Conservation (phyloP, 2,797 vertebrate species). For the Danio aesculapii region DNA sequence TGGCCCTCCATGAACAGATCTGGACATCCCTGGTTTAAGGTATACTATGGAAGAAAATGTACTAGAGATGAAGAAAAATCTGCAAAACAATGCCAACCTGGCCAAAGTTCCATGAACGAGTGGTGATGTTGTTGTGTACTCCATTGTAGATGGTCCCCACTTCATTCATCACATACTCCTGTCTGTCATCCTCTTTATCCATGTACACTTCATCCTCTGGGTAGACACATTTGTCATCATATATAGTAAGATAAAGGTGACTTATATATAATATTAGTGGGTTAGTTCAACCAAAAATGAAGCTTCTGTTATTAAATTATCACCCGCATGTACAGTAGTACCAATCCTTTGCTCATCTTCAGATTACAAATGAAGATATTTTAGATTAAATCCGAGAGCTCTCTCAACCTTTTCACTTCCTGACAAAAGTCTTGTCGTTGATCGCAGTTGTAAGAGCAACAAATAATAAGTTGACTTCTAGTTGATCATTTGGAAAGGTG, state of each 20-base stretch:
- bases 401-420: too few relatives aligned
- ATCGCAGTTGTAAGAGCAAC: too few relatives aligned
- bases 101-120: conserved; percentile 54
- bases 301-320: too few relatives aligned
- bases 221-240: background rate
- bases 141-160: conserved; percentile 52
- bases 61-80: background rate
- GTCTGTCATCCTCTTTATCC: conserved; percentile 1
- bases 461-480: too few relatives aligned
- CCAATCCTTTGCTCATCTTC: too few relatives aligned
- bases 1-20: background rate
- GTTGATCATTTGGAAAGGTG: too few relatives aligned
- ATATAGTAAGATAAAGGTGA: background rate
- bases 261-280: too few relatives aligned
- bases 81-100: conserved; percentile 23
- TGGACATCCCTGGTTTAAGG: background rate
- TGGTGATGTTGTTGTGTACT: background rate
- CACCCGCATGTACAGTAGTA: too few relatives aligned
- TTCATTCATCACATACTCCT: conserved; percentile 56
- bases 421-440: too few relatives aligned
- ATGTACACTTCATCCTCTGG: conserved; percentile 47
- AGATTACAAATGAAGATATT: too few relatives aligned
- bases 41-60: background rate
- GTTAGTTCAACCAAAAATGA: too few relatives aligned
- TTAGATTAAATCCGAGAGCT: too few relatives aligned